Evolutionary conservation across 2,888 invertebrate species (phyloP).

Genomic region (Brachycybe producta): DNA sequence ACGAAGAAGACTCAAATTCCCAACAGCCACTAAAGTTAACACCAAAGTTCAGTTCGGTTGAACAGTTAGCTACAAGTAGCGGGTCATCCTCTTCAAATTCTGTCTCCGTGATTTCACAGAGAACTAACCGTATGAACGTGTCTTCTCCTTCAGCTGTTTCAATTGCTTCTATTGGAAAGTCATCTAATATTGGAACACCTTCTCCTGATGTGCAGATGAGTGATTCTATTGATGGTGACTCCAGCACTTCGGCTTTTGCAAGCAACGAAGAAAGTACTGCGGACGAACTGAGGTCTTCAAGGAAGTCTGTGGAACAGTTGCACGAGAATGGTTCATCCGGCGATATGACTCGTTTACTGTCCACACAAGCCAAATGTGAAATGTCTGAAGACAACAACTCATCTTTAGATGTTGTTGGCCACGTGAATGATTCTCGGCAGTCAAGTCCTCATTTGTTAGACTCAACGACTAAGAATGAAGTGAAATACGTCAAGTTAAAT

Average conservation of each 20-base stretch:
- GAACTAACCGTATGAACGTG: too few relatives aligned
- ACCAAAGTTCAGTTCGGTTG: slow-evolving; percentile 9
- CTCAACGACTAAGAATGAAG: too few relatives aligned
- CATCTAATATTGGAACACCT: slow-evolving; percentile 6
- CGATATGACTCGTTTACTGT: too few relatives aligned
- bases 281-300: not conserved
- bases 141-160: not conserved
- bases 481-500: too few relatives aligned
- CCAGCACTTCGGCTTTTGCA: not conserved
- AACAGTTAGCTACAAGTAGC: slow-evolving; percentile 1
- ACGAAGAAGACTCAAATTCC: not conserved
- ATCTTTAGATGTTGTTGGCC: too few relatives aligned
- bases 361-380: too few relatives aligned
- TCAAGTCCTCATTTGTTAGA: too few relatives aligned
- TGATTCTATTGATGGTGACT: too few relatives aligned
- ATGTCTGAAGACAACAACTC: too few relatives aligned
- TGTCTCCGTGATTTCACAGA: too few relatives aligned
- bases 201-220: not conserved
- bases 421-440: too few relatives aligned
- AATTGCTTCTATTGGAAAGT: not conserved
- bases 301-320: not conserved
- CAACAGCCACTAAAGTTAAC: not conserved
- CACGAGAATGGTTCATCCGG: too few relatives aligned
- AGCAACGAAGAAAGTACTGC: not conserved
- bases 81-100: slow-evolving; percentile 10